A percentile compares a stretch with the other conserved stretches of the same genome.
Evolutionary conservation across 1,140 invertebrate genomes (phyloP).

Genomic region (Saccostrea glomerata): DNA sequence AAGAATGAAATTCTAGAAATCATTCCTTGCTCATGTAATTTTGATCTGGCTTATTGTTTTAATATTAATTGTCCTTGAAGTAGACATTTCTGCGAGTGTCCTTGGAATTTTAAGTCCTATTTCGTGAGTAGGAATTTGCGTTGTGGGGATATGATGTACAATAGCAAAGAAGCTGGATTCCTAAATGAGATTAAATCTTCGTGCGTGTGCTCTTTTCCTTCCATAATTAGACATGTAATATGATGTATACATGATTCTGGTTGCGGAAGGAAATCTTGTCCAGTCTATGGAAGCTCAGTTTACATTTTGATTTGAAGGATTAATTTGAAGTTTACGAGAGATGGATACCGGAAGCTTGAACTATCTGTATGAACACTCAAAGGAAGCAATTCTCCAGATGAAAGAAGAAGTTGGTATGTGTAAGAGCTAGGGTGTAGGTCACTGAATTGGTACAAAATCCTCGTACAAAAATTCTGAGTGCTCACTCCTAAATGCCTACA

Average conservation of each 20-base stretch:
- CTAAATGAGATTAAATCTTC: too few species aligned
- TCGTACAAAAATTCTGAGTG: background rate
- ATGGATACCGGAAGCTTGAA: background rate
- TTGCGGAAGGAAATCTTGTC: background rate
- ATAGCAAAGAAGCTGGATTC: too few species aligned
- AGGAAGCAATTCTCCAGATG: background rate
- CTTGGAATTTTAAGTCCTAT: too few species aligned
- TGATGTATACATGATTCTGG: background rate
- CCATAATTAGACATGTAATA: background rate
- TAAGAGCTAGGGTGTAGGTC: background rate
- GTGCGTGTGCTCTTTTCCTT: too few species aligned
- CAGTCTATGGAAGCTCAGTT: background rate
- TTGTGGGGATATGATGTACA: too few species aligned
- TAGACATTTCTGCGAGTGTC: too few species aligned
- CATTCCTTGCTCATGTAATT: too few species aligned
- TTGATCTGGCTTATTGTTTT: too few species aligned
- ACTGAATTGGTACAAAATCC: background rate
- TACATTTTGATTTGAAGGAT: background rate
- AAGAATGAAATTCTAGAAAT: too few species aligned
- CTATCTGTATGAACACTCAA: background rate
- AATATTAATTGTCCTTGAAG: too few species aligned
- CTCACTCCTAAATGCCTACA: too few species aligned
- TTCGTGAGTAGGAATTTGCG: too few species aligned
- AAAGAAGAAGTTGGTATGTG: background rate
- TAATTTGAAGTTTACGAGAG: background rate